Evolutionary conservation across 2,113 vertebrate genomes (phyloP), one percentile per base, ranked within the genome.

Genomic region (Oncorhynchus tshawytscha): DNA sequence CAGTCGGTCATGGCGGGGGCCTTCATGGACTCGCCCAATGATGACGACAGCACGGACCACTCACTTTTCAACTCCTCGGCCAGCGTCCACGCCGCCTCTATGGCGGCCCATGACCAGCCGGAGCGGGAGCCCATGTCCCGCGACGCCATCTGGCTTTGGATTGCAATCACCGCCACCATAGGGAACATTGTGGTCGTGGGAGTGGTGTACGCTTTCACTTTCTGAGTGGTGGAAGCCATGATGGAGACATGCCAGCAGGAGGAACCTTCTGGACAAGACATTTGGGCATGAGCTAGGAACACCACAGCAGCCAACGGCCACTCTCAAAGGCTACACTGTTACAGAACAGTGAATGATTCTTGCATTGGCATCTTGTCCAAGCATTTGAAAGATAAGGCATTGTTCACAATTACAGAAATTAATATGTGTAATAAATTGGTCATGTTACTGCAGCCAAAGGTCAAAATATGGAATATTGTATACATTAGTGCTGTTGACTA

Each of bases 101-200:
- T 80, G 77, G 74, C 86, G 0, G 90, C 87, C 78, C 93, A 90
- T 31, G 89, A 90, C 76, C 93, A 88, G 75, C 88, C 73, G 0
- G 95, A 96, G 69, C 86, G 93, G 1, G 76, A 93, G 1, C 89
- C 93, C 62, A 94, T 94, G 80, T 94, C 94, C 83, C 92, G 95
- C 4, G 95, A 96, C 13, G 94, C 94, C 22, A 93, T 96, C 73
- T 85, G 95, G 91, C 84, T 96, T 64, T 96, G 95, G 95, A 95
- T 96, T 76, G 95, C 95, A 73, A 94, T 96, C 74, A 95, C 95
- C 59, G 95, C 95, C 15, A 96, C 95, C 1, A 94, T 96, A 82
- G 95, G 95, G 71, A 96, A 96, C 89, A 96, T 96, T 13, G 94
- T 96, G 81, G 95, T 96, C 77, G 94, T 95, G 2, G 94, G 95